Evolutionary conservation across 2,797 vertebrate genomes (phyloP).

Genomic region (Eidolon dupreanum): DNA sequence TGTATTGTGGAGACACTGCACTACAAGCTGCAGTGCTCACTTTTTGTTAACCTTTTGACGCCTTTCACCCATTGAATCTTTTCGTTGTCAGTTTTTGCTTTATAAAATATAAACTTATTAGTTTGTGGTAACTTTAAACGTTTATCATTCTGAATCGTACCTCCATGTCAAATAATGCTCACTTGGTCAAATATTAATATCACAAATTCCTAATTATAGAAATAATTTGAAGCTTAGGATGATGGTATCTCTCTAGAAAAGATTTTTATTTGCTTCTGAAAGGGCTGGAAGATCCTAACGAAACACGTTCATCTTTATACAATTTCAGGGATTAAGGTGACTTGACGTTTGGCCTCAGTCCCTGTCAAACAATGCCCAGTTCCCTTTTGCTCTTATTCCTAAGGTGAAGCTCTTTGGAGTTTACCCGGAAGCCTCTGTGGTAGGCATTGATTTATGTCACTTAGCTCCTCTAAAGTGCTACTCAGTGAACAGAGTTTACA

Average conservation of each 20-base stretch:
- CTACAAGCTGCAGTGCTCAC: not conserved
- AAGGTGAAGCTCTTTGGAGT: not conserved
- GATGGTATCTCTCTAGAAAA: not conserved
- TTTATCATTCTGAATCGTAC: not conserved
- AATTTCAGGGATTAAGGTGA: not conserved
- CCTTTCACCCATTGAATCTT: not conserved
- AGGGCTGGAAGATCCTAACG: not conserved
- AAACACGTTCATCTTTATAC: not conserved
- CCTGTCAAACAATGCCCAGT: not conserved
- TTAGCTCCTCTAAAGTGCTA: not conserved
- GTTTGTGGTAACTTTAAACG: not conserved
- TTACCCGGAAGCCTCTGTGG: not conserved
- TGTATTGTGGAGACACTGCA: not conserved
- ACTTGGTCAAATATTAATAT: not conserved
- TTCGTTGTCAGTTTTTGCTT: not conserved
- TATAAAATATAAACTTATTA: not conserved
- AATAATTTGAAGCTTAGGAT: not conserved
- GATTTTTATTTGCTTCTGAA: not conserved
- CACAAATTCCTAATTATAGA: not conserved
- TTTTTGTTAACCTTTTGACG: not conserved
- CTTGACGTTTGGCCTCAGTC: not conserved
- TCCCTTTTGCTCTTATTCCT: not conserved
- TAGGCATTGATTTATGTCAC: not conserved
- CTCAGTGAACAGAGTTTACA: not conserved
- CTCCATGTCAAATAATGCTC: not conserved